Conservation (phyloP, 1,140 invertebrate genomes). For the Drosophila equinoxialis region DNA sequence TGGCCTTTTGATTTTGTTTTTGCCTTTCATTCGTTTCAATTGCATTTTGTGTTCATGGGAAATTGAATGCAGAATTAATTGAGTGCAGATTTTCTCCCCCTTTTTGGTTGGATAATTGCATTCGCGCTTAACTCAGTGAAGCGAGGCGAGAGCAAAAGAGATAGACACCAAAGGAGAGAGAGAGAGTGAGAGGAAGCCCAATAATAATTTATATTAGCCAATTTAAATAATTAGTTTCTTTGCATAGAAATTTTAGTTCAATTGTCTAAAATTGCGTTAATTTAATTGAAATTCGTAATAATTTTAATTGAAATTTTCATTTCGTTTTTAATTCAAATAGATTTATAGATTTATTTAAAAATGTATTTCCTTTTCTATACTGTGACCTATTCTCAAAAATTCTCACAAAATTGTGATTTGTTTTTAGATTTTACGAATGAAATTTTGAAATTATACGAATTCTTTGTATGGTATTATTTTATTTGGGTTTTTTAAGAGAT, state of each 20-base stretch:
- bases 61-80: conserved; percentile 32
- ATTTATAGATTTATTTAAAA: no score
- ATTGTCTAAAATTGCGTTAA: background rate
- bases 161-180: background rate
- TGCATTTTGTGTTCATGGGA: conserved; percentile 16
- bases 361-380: no score
- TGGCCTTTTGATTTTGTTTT: background rate
- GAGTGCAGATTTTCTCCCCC: conserved; percentile 3
- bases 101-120: conserved; percentile 2
- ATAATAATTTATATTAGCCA: background rate
- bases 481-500: no score
- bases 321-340: no score
- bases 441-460: no score
- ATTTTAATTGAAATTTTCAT: no score
- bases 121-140: background rate
- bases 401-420: no score
- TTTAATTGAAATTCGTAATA: background rate
- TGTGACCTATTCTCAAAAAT: no score
- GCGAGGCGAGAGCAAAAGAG: background rate
- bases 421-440: no score
- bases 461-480: no score
- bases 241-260: background rate
- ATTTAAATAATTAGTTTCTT: background rate
- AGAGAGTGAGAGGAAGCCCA: background rate
- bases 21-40: background rate